Base-by-base conservation (phyloP, 2,888 invertebrate species). In the Pachliopta kotzebuea region DNA sequence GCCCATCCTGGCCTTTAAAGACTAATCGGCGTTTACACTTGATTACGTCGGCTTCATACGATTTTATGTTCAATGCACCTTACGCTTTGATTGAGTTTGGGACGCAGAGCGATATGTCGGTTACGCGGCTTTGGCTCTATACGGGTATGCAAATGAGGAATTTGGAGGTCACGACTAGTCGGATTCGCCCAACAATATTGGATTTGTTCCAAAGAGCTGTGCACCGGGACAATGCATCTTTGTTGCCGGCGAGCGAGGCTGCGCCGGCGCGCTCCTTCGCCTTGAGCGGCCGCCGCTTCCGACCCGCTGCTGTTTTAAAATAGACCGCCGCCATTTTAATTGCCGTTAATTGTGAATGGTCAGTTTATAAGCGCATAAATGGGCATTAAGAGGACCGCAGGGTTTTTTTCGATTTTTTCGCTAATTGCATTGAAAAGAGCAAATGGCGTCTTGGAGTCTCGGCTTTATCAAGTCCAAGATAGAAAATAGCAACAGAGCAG, bases 151-250 rank as follows among this genome's bases (percentile, higher is more conserved):
- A 85, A 88, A 88, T 89, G 88, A 78, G 85, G 86, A 85, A 86
- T 90, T 90, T 89, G 89, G 88, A 89, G 89, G 90, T 85, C 90
- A 76, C 77, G 76, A 82, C 83, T 83, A 84, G 84, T 79, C 77
- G 78, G 71, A 69, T 76, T 76, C 74, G 72, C 77, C 75, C 83
- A 81, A 86, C 86, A 86, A 85, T 90, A 86, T 90, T 90, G 90
- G 90, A 90, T 88, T 86, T 77, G 87, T 87, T 90, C 90, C 90
- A 90, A 89, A 77, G 79, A 76, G 74, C 77, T 78, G 72, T 78
- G 76, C 73, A 75, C 67, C 76, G 79, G 80, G 80, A 90, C 90
- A 90, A 90, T 90, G 88, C 88, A 85, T 84, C 88, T 87, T 89
- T 89, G 89, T 90, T 87, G 83, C 78, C 77, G 73, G 71, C 71